Evolutionary conservation across 2,888 invertebrate species (phyloP), one percentile per base, ranked within the genome.

Genomic region (Anorthoa munda): DNA sequence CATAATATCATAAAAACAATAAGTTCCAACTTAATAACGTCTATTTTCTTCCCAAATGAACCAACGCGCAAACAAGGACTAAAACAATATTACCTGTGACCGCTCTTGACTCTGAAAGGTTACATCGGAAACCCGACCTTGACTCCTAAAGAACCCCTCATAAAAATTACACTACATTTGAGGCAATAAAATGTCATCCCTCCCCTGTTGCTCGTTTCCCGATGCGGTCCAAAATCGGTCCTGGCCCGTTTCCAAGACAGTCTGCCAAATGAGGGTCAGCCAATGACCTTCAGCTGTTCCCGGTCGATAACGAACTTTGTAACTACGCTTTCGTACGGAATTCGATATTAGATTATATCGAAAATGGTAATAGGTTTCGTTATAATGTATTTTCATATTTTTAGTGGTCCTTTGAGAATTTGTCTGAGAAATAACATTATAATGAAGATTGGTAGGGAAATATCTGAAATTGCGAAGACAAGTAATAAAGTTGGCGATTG

Each of bases 201-300:
- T 66, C 82, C 77, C 79, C 82, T 79, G 83, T 85, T 81, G 85
- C 78, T 77, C 73, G 66, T 82, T 79, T 60, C 58, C 64, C 59
- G 56, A 72, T 84, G 78, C 82, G 73, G 79, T 82, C 70, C 70
- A 74, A 74, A 82, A 70, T 71, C 72, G 68, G 45, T n/a, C 65
- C 80, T 90, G 90, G 90, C 87, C 46, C 68, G 71, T 26, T 79
- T 86, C 90, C 90, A 90, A 91, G 77, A 77, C 67, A 39, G 71
- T 68, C 76, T 87, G 89, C 90, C 90, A 90, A 89, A 87, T 87
- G 89, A 83, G 81, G 85, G 85, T 83, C 89, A 87, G 81, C 87
- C 82, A 81, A 86, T 87, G 86, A 90, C 90, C 91, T 89, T 90
- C 86, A 83, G 81, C 68, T 83, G 83, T 64, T 77, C 15, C 26